Evolutionary conservation across 2,888 invertebrate species (phyloP).

Genomic region (Eristalinus sepulchralis): DNA sequence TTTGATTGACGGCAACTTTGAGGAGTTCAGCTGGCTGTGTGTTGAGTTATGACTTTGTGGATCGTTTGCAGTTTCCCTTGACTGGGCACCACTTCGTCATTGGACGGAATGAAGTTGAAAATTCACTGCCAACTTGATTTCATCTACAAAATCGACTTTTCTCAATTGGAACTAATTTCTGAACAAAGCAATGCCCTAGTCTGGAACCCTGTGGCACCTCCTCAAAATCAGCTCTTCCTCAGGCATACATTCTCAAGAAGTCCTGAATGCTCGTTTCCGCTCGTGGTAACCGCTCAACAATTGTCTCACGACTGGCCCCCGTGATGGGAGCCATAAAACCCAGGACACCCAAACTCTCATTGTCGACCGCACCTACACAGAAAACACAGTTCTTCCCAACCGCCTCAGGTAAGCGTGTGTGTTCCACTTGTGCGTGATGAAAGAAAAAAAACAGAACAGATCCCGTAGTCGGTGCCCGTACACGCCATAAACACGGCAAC

Average conservation of each 20-base stretch:
- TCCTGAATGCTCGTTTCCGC: background rate
- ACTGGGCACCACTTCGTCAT: too few relatives aligned
- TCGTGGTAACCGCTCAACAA: background rate
- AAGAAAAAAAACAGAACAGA: background rate
- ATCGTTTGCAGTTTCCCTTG: too few relatives aligned
- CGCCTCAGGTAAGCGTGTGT: background rate
- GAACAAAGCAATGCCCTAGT: background rate
- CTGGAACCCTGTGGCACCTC: background rate
- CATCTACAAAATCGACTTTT: background rate
- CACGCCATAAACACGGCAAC: constrained; percentile 63
- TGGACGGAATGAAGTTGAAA: too few relatives aligned
- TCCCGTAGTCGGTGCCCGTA: constrained; percentile 30
- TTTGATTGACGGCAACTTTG: too few relatives aligned
- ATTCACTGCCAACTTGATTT: background rate
- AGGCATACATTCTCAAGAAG: background rate
- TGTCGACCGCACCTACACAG: background rate
- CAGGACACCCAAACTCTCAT: background rate
- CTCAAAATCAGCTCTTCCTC: background rate
- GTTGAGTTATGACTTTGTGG: too few relatives aligned
- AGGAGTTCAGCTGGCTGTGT: too few relatives aligned
- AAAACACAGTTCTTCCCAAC: background rate
- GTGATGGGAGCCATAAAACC: background rate
- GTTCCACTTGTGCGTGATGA: background rate
- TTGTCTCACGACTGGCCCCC: background rate
- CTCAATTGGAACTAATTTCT: background rate